Evolutionary conservation across 1,140 invertebrate species (phyloP).

Genomic region (Drosophila littoralis): DNA sequence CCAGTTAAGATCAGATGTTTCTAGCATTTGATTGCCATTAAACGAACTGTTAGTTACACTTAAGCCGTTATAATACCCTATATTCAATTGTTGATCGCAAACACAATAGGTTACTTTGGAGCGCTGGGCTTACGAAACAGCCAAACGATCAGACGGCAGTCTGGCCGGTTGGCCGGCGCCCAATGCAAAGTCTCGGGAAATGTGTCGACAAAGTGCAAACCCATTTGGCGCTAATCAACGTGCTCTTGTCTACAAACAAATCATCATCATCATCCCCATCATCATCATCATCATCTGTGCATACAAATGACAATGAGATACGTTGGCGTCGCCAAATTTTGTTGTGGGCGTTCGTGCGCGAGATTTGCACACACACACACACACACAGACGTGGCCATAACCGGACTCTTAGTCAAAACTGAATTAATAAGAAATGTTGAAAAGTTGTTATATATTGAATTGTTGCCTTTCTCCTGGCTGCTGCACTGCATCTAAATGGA

Average conservation of each 20-base stretch:
- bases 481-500: too few species aligned
- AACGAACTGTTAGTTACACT: background rate
- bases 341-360: conserved; percentile 31
- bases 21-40: conserved; percentile 6
- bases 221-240: conserved; percentile 71
- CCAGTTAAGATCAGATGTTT: background rate
- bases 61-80: conserved; percentile 12
- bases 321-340: conserved; percentile 40
- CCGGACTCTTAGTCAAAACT: conserved; percentile 20
- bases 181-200: conserved; percentile 34
- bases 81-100: background rate
- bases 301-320: conserved; percentile 53
- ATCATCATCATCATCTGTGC: conserved; percentile 20
- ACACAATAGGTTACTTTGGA: conserved; percentile 13
- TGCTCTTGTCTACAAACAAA: conserved; percentile 27
- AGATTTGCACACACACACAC: conserved; percentile 8
- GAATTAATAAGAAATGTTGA: conserved; percentile 34
- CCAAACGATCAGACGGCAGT: conserved; percentile 1
- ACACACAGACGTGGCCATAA: background rate
- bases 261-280: conserved; percentile 30
- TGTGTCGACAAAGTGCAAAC: conserved; percentile 50
- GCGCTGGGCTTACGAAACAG: conserved; percentile 21
- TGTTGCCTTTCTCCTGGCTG: too few species aligned
- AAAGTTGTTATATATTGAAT: background rate
- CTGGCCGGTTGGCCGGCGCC: conserved; percentile 34